These are phyloP conservation scores for Rhagium mordax DNA, from an alignment of 2,888 invertebrate species.

Conservation along the genomic window DNA sequence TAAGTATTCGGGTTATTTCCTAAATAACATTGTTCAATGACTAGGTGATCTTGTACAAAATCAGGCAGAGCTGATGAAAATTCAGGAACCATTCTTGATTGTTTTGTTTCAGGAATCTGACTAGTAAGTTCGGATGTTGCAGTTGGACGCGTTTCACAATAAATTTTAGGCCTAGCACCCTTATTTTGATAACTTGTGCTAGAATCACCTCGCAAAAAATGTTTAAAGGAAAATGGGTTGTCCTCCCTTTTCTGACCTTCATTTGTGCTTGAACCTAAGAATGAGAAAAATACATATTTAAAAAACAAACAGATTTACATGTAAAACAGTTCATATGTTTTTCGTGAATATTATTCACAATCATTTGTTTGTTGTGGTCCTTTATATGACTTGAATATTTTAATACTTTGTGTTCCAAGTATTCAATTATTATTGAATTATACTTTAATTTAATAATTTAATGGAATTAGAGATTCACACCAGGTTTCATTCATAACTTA, in stretches of 20 bases:
- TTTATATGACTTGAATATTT: too few species aligned
- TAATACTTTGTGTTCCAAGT: too few species aligned
- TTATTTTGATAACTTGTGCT: conserved; percentile 79
- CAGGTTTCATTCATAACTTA: too few species aligned
- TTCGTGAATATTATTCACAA: conserved; percentile 14
- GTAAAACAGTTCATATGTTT: neutral
- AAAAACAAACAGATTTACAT: neutral
- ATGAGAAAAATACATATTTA: neutral
- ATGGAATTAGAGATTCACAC: too few species aligned
- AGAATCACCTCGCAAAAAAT: conserved; percentile 79
- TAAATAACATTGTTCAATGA: conserved; percentile 79
- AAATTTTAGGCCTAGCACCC: conserved; percentile 86
- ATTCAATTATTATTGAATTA: too few species aligned
- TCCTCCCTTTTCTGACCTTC: conserved; percentile 73
- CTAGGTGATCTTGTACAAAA: conserved; percentile 91
- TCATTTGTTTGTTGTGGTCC: neutral
- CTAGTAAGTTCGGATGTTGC: conserved; percentile 66
- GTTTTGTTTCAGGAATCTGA: conserved; percentile 43
- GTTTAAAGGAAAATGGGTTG: conserved; percentile 89
- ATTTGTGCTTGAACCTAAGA: conserved; percentile 39
- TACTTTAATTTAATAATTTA: too few species aligned
- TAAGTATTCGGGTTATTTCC: conserved; percentile 70
- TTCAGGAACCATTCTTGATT: conserved; percentile 70
- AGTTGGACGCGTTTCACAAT: conserved; percentile 67
- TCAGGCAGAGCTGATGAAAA: conserved; percentile 84